phyloP scores from a whole-genome alignment of 2,888 invertebrate genomes.

The Malthinus flaveolus region DNA sequence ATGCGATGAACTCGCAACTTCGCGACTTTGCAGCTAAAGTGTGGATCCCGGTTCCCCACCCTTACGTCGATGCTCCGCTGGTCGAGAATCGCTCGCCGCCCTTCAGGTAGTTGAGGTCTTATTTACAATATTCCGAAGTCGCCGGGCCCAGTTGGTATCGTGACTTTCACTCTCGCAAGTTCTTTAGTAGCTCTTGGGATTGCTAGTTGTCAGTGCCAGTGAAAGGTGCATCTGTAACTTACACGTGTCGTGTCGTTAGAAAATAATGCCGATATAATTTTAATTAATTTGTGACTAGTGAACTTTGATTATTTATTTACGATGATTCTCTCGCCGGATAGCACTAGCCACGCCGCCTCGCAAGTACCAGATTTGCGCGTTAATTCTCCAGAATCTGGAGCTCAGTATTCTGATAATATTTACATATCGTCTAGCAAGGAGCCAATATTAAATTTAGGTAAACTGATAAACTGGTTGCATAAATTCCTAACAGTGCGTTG shows the following conservation, averaged over 20 bases:
- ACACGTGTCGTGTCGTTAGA: constrained; percentile 17
- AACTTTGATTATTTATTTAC: constrained; percentile 31
- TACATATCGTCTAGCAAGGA: constrained; percentile 13
- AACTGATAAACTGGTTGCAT: neutral
- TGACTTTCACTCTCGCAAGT: constrained; percentile 57
- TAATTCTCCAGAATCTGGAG: constrained; percentile 5
- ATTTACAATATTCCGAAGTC: constrained; percentile 53
- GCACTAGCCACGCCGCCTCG: constrained; percentile 55
- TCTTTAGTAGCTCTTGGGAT: constrained; percentile 46
- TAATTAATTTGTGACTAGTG: constrained; percentile 11
- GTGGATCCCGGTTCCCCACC: constrained; percentile 58
- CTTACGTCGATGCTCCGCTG: constrained; percentile 42
- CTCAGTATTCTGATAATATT: constrained; percentile 46
- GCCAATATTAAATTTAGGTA: constrained; percentile 3
- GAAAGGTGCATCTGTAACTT: constrained; percentile 25
- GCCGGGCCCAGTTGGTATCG: constrained; percentile 53
- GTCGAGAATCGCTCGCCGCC: constrained; percentile 51
- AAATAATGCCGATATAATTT: too few species aligned
- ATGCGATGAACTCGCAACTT: constrained; percentile 72
- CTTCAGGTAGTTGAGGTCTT: constrained; percentile 54
- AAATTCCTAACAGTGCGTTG: constrained; percentile 10
- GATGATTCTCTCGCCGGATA: constrained; percentile 72
- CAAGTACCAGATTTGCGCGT: constrained; percentile 59
- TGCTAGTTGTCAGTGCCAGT: constrained; percentile 31
- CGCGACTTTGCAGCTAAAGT: constrained; percentile 59